phyloP scores from a whole-genome alignment of 2,113 vertebrate species.

The Heterocephalus glaber region DNA sequence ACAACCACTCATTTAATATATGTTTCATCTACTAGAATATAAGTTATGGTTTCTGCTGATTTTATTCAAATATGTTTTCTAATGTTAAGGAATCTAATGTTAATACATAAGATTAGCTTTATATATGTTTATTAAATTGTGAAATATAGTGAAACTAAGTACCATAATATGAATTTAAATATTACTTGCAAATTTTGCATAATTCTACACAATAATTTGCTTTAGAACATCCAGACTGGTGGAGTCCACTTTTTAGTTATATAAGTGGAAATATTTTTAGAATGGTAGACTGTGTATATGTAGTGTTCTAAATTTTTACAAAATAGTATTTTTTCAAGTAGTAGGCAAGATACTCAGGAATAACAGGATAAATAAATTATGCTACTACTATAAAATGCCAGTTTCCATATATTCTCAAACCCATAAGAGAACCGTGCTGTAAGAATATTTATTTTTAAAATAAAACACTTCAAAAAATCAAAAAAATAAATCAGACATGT shows the following conservation, averaged over 20 bases:
- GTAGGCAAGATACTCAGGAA: background rate
- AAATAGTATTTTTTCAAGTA: background rate
- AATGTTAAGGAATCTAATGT: background rate
- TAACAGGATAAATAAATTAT: background rate
- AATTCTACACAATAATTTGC: background rate
- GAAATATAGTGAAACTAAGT: background rate
- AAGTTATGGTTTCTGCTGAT: background rate
- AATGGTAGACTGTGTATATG: background rate
- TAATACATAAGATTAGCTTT: background rate
- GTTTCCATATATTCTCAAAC: background rate
- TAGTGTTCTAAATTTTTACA: background rate
- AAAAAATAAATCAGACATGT: background rate
- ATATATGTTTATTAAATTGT: background rate
- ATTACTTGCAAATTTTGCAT: background rate
- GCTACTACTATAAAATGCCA: background rate
- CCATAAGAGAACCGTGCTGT: background rate
- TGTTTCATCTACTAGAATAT: background rate
- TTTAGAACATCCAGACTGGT: background rate
- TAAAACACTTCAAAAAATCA: background rate
- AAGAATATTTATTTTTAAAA: background rate
- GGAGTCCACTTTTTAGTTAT: background rate
- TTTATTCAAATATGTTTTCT: background rate
- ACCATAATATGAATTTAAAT: background rate
- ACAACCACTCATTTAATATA: background rate
- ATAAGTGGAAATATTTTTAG: background rate